These are phyloP conservation scores for Monochamus saltuarius DNA, from an alignment of 1,140 invertebrate genomes.

Conservation along the genomic window DNA sequence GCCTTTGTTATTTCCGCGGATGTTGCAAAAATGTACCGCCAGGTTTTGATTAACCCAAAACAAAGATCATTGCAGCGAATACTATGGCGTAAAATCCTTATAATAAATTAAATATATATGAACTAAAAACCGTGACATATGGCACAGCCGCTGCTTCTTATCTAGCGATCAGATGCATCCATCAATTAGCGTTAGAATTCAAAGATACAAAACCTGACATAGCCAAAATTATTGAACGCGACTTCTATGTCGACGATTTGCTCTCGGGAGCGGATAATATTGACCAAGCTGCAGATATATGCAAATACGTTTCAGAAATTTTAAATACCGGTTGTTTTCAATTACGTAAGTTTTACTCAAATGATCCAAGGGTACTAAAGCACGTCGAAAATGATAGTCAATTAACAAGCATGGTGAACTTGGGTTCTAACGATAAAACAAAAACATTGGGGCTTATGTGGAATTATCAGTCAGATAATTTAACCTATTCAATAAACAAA, in stretches of 20 bases:
- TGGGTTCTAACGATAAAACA: not conserved
- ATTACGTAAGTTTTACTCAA: slow-evolving; percentile 40
- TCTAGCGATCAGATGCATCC: not conserved
- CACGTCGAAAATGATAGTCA: slow-evolving; percentile 1
- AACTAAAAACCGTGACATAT: not conserved
- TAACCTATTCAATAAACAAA: slow-evolving; percentile 7
- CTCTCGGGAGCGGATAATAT: slow-evolving; percentile 44
- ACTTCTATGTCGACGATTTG: slow-evolving; percentile 51
- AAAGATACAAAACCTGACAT: slow-evolving; percentile 24
- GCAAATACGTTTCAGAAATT: slow-evolving; percentile 28
- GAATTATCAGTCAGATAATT: not conserved
- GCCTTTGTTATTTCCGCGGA: not conserved
- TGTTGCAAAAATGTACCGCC: slow-evolving; percentile 14
- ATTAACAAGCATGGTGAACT: slow-evolving; percentile 16
- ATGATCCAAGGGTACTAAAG: slow-evolving; percentile 19
- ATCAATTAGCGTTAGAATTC: slow-evolving; percentile 29
- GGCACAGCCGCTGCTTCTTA: not conserved
- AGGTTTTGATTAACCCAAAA: not conserved
- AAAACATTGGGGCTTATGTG: slow-evolving; percentile 1
- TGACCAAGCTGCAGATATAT: slow-evolving; percentile 22
- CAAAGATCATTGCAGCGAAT: not conserved
- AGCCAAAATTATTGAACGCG: slow-evolving; percentile 24
- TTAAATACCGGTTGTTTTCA: slow-evolving; percentile 30
- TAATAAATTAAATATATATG: slow-evolving; percentile 1
- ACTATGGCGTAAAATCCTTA: slow-evolving; percentile 25